Percentiles rank a stretch among this genome's conserved stretches.
Conservation (phyloP, 2,797 vertebrate species). For the Lemur catta region DNA sequence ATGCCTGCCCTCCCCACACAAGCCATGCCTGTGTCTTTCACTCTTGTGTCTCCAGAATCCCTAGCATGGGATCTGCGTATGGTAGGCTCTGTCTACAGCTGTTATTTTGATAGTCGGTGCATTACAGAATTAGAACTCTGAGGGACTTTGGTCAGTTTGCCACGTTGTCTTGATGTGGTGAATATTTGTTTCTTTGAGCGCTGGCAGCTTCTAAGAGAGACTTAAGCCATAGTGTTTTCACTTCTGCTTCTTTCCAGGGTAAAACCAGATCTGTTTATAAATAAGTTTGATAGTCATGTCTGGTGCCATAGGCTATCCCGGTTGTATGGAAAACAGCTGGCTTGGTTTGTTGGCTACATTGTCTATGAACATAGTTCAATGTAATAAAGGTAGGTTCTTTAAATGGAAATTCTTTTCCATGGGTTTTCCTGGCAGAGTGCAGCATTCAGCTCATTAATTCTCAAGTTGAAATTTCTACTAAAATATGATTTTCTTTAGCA, state of each 20-base stretch:
- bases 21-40: background rate
- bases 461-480: slow-evolving; percentile 51
- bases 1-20: background rate
- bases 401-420: background rate
- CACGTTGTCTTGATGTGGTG: background rate
- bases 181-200: background rate
- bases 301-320: rapidly evolving
- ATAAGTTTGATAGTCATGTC: background rate
- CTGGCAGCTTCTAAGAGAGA: background rate
- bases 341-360: background rate
- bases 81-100: rapidly evolving
- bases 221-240: no score
- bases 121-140: background rate
- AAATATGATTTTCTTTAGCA: slow-evolving; percentile 49
- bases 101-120: no score
- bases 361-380: background rate
- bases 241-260: background rate
- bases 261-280: background rate
- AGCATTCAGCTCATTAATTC: slow-evolving; percentile 43
- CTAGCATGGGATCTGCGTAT: rapidly evolving
- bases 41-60: rapidly evolving
- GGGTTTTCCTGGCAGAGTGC: background rate
- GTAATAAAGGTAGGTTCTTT: background rate
- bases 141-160: background rate
- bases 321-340: background rate